phyloP scores from a whole-genome alignment of 1,140 invertebrate species.

The Ips typographus region DNA sequence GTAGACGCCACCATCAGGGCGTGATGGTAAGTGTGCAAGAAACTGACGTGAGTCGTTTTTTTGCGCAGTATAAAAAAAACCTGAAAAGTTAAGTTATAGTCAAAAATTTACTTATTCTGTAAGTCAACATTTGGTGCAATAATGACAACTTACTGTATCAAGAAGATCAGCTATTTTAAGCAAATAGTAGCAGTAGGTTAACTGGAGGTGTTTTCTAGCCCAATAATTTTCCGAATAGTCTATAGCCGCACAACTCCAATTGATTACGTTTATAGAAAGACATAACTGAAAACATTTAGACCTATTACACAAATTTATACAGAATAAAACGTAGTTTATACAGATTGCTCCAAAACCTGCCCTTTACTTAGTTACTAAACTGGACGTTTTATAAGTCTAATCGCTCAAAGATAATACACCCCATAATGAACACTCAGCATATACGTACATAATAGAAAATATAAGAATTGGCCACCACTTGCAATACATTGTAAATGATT shows the following conservation, averaged over 20 bases:
- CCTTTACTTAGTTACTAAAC: not conserved
- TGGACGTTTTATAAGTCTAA: not conserved
- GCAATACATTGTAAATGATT: slow-evolving; percentile 73
- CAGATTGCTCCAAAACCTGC: not conserved
- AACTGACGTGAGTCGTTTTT: slow-evolving; percentile 80
- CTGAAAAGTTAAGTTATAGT: slow-evolving; percentile 46
- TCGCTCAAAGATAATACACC: not conserved
- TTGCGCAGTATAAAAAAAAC: slow-evolving; percentile 86
- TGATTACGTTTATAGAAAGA: slow-evolving; percentile 5
- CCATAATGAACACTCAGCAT: not conserved
- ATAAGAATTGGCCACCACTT: slow-evolving; percentile 60
- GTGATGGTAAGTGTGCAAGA: slow-evolving; percentile 89
- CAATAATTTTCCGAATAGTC: slow-evolving; percentile 64
- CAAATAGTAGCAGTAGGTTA: slow-evolving; percentile 65
- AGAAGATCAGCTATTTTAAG: slow-evolving; percentile 68
- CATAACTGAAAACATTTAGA: not conserved
- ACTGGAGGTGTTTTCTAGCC: slow-evolving; percentile 61
- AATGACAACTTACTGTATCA: slow-evolving; percentile 61
- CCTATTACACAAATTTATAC: too few relatives aligned
- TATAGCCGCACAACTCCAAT: slow-evolving; percentile 65
- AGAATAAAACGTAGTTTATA: not conserved
- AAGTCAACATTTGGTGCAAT: not conserved
- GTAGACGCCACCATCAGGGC: slow-evolving; percentile 68
- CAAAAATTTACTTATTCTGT: not conserved
- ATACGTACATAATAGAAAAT: slow-evolving; percentile 38